A percentile compares a stretch with the other conserved stretches of the same genome.
Evolutionary conservation across 2,113 vertebrate genomes (phyloP).

Genomic region (Heloderma charlesbogerti): DNA sequence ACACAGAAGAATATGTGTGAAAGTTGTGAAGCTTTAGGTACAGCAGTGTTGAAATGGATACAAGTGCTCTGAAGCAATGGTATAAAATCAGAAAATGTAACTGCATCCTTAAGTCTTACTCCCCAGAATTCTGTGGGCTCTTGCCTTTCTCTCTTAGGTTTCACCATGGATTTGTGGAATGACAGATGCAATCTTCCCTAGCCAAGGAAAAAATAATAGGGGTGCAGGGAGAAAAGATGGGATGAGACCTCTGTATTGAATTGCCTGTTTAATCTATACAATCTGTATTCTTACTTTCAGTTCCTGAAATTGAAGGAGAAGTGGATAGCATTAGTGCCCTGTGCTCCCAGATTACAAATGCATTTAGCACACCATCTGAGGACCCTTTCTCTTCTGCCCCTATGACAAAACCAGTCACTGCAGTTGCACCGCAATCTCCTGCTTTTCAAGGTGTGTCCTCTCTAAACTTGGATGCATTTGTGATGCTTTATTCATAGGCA

Average conservation of each 20-base stretch:
- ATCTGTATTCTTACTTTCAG: constrained; percentile 73
- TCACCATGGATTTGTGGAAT: not conserved
- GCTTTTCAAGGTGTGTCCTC: constrained; percentile 88
- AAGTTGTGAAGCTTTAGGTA: not conserved
- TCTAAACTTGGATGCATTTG: constrained; percentile 25
- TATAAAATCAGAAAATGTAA: not conserved
- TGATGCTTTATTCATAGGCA: constrained; percentile 44
- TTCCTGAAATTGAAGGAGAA: constrained; percentile 94
- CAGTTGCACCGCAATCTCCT: constrained; percentile 88
- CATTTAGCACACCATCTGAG: constrained; percentile 92
- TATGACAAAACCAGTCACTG: constrained; percentile 87
- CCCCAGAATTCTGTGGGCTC: not conserved
- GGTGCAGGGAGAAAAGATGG: not conserved
- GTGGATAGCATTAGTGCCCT: constrained; percentile 95
- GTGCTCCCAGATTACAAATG: constrained; percentile 95
- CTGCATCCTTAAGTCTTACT: not conserved
- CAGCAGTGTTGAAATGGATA: not conserved
- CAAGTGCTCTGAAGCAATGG: not conserved
- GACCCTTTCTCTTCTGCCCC: constrained; percentile 96
- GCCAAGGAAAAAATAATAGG: not conserved
- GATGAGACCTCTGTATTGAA: not conserved
- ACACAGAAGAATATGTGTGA: not conserved
- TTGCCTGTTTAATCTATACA: constrained; percentile 37
- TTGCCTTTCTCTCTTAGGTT: not conserved
- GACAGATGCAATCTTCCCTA: not conserved